Evolutionary conservation across 2,888 invertebrate species (phyloP).

Genomic region (Heteromyza rotundicornis): DNA sequence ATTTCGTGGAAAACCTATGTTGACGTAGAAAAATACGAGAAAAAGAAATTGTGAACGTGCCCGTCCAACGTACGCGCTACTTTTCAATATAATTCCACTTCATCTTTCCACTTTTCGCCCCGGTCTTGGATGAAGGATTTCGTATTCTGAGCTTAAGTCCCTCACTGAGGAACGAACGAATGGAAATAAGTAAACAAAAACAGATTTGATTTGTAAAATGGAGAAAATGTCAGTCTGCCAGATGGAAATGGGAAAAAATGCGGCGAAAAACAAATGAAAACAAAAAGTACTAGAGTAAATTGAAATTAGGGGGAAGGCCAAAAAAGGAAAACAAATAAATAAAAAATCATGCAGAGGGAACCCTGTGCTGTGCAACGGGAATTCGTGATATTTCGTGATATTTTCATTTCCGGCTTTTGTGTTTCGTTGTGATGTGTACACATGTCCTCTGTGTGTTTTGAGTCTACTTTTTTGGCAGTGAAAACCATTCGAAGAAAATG

Average conservation of each 20-base stretch:
- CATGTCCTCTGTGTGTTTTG: no score
- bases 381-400: no score
- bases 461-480: no score
- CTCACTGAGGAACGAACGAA: not conserved
- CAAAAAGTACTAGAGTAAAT: not conserved
- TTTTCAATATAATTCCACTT: constrained; percentile 12
- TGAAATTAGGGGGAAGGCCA: not conserved
- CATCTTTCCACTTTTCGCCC: constrained; percentile 1
- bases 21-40: not conserved
- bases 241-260: not conserved
- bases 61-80: not conserved
- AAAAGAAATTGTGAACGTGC: not conserved
- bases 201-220: constrained; percentile 10
- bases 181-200: not conserved
- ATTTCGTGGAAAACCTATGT: not conserved
- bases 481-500: no score
- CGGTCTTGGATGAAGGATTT: not conserved
- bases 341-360: no score
- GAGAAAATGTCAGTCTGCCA: not conserved
- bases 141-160: not conserved
- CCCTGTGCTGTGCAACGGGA: no score
- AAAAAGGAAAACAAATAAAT: no score
- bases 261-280: not conserved
- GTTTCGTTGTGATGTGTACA: no score
- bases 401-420: no score